Evolutionary conservation across 2,888 invertebrate genomes (phyloP).

Genomic region (Aporophyla lueneburgensis): DNA sequence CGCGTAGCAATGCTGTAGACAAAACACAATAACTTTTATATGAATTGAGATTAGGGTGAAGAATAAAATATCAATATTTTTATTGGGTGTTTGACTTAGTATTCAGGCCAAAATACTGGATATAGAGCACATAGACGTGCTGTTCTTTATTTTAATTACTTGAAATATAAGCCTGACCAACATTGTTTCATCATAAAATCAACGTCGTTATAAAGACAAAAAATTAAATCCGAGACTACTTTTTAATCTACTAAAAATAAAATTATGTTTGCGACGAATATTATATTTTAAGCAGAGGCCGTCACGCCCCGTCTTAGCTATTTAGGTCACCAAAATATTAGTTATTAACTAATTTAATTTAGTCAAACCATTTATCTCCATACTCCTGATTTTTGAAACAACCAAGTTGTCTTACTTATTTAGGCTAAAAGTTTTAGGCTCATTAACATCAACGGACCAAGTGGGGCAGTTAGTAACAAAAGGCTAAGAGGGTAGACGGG

Average conservation of each 20-base stretch:
- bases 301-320: not conserved
- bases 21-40: conserved; percentile 59
- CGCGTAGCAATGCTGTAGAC: conserved; percentile 61
- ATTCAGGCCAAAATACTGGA: not conserved
- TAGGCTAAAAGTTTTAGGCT: conserved; percentile 58
- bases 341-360: conserved; percentile 29
- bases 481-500: conserved; percentile 66
- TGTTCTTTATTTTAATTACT: not conserved
- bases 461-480: conserved; percentile 68
- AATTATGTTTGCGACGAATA: conserved; percentile 20
- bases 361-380: conserved; percentile 42
- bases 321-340: conserved; percentile 22
- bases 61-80: conserved; percentile 46
- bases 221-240: conserved; percentile 16
- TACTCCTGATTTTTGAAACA: conserved; percentile 35
- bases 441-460: conserved; percentile 49
- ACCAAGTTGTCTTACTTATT: conserved; percentile 44
- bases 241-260: conserved; percentile 18
- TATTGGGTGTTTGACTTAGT: conserved; percentile 1
- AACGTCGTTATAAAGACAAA: not conserved
- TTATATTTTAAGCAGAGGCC: conserved; percentile 35
- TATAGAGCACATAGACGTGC: not conserved
- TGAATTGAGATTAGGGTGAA: conserved; percentile 45
- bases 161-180: not conserved
- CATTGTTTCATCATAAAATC: not conserved